A percentile compares a stretch with the other conserved stretches of the same genome.
Conservation (phyloP, 1,140 invertebrate species). For the Pseudobourletiella spinata region DNA sequence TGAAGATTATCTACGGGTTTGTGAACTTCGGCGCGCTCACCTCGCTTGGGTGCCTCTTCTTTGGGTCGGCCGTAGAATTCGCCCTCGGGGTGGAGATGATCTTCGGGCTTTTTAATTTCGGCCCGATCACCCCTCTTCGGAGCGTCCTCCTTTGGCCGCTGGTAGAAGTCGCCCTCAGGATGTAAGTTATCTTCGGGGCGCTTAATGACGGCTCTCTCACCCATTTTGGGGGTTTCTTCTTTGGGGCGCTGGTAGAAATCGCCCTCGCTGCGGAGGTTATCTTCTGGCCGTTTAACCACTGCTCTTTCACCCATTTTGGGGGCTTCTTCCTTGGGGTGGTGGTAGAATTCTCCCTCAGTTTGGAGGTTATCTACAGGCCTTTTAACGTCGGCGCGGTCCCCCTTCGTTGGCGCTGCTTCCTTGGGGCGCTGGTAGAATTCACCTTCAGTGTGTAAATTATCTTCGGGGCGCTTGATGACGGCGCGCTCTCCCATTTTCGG, state of each 20-base stretch:
- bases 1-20: slow-evolving; percentile 7
- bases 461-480: slow-evolving; percentile 48
- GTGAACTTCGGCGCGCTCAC: slow-evolving; percentile 47
- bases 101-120: slow-evolving; percentile 46
- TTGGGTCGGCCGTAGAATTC: slow-evolving; percentile 40
- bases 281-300: slow-evolving; percentile 43
- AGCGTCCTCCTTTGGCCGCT: slow-evolving; percentile 34
- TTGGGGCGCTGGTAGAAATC: slow-evolving; percentile 34
- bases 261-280: slow-evolving; percentile 43
- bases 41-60: slow-evolving; percentile 55
- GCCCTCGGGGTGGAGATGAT: slow-evolving; percentile 48
- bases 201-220: slow-evolving; percentile 34
- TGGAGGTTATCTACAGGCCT: slow-evolving; percentile 45
- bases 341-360: slow-evolving; percentile 18
- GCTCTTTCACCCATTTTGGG: slow-evolving; percentile 17
- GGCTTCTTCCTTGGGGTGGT: slow-evolving; percentile 4
- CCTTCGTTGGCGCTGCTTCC: slow-evolving; percentile 38
- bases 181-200: slow-evolving; percentile 18
- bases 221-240: not conserved
- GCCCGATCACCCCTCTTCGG: slow-evolving; percentile 46
- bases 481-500: slow-evolving; percentile 34
- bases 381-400: slow-evolving; percentile 49
- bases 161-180: slow-evolving; percentile 47
- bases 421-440: slow-evolving; percentile 21
- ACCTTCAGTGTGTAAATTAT: slow-evolving; percentile 35